A percentile compares a stretch with the other conserved stretches of the same genome.
Evolutionary conservation across 2,797 vertebrate species (phyloP).

Genomic region (Onychomys torridus): DNA sequence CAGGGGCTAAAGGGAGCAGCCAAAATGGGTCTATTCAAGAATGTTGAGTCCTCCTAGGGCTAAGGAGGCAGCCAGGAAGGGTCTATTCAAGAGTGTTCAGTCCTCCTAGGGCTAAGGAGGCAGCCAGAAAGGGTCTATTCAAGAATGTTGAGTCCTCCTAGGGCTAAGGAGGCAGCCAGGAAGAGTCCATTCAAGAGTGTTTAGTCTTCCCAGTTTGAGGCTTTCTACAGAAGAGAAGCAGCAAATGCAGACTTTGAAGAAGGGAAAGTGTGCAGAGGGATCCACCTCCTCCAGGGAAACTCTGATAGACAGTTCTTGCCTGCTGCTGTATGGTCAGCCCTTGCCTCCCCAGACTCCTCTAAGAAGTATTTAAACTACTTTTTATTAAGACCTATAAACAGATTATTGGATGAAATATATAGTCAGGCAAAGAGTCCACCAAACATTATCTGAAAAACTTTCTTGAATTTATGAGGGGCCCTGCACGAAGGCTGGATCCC

Average conservation of each 20-base stretch:
- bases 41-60: slow-evolving; percentile 55
- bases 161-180: slow-evolving; percentile 71
- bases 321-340: slow-evolving; percentile 27
- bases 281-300: slow-evolving; percentile 58
- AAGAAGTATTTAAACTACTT: neutral
- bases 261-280: slow-evolving; percentile 52
- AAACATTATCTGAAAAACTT: slow-evolving; percentile 37
- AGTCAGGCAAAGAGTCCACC: neutral
- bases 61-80: slow-evolving; percentile 62
- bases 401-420: slow-evolving; percentile 6
- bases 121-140: slow-evolving; percentile 77
- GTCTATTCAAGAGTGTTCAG: slow-evolving; percentile 79
- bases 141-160: slow-evolving; percentile 58
- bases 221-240: slow-evolving; percentile 78
- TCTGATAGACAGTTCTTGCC: slow-evolving; percentile 49
- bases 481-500: neutral
- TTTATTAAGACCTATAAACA: slow-evolving; percentile 34
- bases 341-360: slow-evolving; percentile 46
- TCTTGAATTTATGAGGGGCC: neutral
- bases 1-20: slow-evolving; percentile 74
- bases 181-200: slow-evolving; percentile 76
- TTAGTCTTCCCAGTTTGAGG: slow-evolving; percentile 70
- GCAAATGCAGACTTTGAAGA: slow-evolving; percentile 77
- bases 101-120: slow-evolving; percentile 64
- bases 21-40: slow-evolving; percentile 79